Evolutionary conservation across 2,888 invertebrate species (phyloP), one percentile per base, ranked within the genome.

Genomic region (Calephelis perditalis): DNA sequence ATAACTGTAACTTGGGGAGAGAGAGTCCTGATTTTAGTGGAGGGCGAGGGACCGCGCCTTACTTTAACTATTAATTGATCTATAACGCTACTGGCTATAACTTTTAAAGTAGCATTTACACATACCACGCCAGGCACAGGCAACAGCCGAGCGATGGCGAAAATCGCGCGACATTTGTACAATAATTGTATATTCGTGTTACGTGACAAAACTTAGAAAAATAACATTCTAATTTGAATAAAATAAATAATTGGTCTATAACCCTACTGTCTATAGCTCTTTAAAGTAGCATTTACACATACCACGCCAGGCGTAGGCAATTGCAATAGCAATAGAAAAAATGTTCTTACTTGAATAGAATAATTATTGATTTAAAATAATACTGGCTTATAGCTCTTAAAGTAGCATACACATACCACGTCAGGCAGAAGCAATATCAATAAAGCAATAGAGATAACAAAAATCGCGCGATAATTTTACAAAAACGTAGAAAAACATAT

Each of bases 1-100:
- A 82, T 90, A 89, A 88, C 89, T 85, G 88, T 89, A 84, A 86
- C 82, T 88, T 75, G 81, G 81, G 77, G 81, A 77, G 79, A 77
- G 79, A 65, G 68, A 80, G 85, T 77, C 78, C 80, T 83, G 87
- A 89, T 89, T 90, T 89, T 89, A 89, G 87, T 88, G 79, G 81
- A 80, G 75, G 65, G 66, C 70, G 71, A 73, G 76, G 78, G 81
- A 76, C 81, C 80, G 76, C 80, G 74, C 81, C 81, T 75, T 65
- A 65, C 68, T 69, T 70, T 68, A 64, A 76, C 81, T 83, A 86
- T 87, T 88, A 87, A 89, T 88, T 88, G 87, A 87, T 86, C 81
- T 73, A 77, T 81, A 75, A 71, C 67, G 66, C 68, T 66, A 64
- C 64, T 56, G 65, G 49, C 63, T 57, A 64, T 62, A 65, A 63